phyloP scores from a whole-genome alignment of 2,888 invertebrate genomes.

The Ariolimax columbianus region DNA sequence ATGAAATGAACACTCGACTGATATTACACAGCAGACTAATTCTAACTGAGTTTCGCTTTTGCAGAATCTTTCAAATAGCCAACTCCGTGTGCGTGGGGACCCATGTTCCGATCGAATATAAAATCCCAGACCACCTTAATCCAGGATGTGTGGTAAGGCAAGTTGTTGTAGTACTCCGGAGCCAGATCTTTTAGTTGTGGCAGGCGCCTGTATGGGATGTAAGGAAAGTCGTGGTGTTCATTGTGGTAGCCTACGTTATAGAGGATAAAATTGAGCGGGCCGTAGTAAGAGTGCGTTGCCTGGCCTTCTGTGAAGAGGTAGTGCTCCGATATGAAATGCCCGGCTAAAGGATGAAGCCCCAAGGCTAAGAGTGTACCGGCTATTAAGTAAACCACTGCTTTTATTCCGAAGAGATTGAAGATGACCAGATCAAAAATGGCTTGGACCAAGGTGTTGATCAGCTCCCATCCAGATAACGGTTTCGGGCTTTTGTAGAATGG shows the following conservation, averaged over 20 bases:
- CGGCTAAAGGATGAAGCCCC: conserved; percentile 77
- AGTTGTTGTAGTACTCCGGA: conserved; percentile 93
- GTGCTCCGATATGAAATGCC: conserved; percentile 79
- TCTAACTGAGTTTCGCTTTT: conserved; percentile 38
- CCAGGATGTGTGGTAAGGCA: conserved; percentile 98
- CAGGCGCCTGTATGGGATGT: conserved; percentile 75
- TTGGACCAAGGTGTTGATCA: conserved; percentile 72
- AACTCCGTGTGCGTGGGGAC: conserved; percentile 91
- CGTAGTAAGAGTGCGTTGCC: conserved; percentile 79
- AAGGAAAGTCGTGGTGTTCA: conserved; percentile 79
- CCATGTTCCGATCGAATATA: conserved; percentile 94
- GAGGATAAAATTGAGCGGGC: conserved; percentile 76
- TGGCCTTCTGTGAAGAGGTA: conserved; percentile 75
- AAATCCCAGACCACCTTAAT: conserved; percentile 94
- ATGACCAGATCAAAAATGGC: conserved; percentile 69
- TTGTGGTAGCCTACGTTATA: conserved; percentile 79
- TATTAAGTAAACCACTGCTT: conserved; percentile 72
- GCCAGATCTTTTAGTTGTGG: conserved; percentile 82
- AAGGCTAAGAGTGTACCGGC: conserved; percentile 74
- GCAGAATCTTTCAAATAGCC: conserved; percentile 64
- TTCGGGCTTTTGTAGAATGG: conserved; percentile 77
- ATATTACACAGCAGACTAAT: too few species aligned
- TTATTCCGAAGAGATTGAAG: conserved; percentile 68
- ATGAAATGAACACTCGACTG: too few species aligned
- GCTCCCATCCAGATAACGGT: conserved; percentile 72